Percentiles rank a stretch among this genome's conserved stretches.
Conservation (phyloP, 2,113 vertebrate genomes). For the Microcebus murinus region DNA sequence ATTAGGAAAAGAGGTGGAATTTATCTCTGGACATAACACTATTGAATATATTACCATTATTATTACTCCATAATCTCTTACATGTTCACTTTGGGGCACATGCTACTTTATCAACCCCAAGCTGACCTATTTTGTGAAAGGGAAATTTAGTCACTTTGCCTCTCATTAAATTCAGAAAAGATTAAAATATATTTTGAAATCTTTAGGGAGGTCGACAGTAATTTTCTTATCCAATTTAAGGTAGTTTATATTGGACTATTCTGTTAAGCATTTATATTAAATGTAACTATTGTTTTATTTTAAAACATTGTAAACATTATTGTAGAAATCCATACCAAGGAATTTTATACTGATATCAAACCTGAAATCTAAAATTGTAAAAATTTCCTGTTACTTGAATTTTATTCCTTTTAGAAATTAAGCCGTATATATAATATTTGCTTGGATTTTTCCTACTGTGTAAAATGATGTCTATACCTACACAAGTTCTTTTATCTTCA, state of each 20-base stretch:
- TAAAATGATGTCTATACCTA: not conserved
- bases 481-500: not conserved
- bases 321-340: conserved; percentile 28
- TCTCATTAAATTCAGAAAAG: conserved; percentile 29
- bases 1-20: not conserved
- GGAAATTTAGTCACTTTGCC: not conserved
- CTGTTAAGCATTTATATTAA: conserved; percentile 25
- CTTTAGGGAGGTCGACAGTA: not conserved
- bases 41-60: not conserved
- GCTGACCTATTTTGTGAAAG: not conserved
- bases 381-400: not conserved
- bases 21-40: conserved; percentile 4
- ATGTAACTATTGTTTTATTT: conserved; percentile 24
- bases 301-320: conserved; percentile 1
- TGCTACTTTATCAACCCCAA: not conserved
- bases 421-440: not conserved
- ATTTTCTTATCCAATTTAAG: conserved; percentile 15
- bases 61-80: not conserved
- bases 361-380: not conserved
- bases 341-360: conserved; percentile 20
- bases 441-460: not conserved
- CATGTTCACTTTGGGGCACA: not conserved
- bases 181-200: conserved; percentile 34
- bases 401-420: conserved; percentile 31
- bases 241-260: not conserved